Evolutionary conservation across 2,888 invertebrate genomes (phyloP), one percentile per base, ranked within the genome.

Genomic region (Cataglyphis rosenhaueri): DNA sequence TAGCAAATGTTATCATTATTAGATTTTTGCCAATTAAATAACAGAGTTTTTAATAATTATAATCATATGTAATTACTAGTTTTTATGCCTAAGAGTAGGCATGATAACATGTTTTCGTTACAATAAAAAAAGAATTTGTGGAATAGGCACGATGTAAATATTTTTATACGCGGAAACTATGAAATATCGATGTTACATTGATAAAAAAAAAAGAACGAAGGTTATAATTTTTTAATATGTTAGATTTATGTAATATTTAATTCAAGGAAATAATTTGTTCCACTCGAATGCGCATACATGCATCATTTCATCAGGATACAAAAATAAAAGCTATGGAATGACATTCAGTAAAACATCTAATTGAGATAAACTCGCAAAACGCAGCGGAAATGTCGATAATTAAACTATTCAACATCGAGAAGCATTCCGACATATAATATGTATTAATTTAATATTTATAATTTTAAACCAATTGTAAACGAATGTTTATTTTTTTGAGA

Each of bases 241-340:
- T n/a, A 52, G n/a, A 52, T 8, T 48, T 48, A 48, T 48, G 1
- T 59, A 29, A 1, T 41, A 38, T 70, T 21, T 59, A 35, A 78
- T 8, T 10, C 32, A 10, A 32, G 70, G 32, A 78, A 59, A 44
- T 18, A n/a, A 70, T 59, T 70, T 12, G 44, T 78, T 70, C 21
- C 44, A 44, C 35, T 79, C 25, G 32, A 78, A 78, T 44, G 25
- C 65, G 38, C 52, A 52, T 2, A 21, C 29, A 35, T 35, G 18
- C 59, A 78, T 78, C 21, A 59, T 61, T 59, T 9, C 57, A 29
- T 2, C 59, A 21, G 25, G 15, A 55, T 21, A 18, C 52, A 48
- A 35, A 52, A 62, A 10, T 71, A 71, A 29, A 48, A 15, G 6
- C 12, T 38, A 55, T 66, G 5, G 35, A 59, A 15, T 10, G 38